Evolutionary conservation across 2,888 invertebrate genomes (phyloP).

Genomic region (Spisula solida): DNA sequence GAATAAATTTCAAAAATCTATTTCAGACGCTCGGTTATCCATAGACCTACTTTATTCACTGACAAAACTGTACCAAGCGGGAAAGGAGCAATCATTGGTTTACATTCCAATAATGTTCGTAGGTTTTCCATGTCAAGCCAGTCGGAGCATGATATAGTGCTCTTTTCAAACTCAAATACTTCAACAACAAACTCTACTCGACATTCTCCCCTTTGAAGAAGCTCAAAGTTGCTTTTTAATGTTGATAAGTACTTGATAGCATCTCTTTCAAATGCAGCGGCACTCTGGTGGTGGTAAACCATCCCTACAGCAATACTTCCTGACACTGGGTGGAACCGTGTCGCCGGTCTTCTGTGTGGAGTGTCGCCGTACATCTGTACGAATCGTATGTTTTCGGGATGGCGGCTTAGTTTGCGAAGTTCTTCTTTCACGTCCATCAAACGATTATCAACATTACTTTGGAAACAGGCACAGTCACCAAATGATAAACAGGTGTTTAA

Average conservation of each 20-base stretch:
- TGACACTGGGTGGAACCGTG: constrained; percentile 62
- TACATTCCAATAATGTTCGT: neutral
- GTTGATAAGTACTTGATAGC: constrained; percentile 50
- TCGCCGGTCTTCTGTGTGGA: constrained; percentile 48
- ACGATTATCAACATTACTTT: constrained; percentile 57
- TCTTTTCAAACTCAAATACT: constrained; percentile 35
- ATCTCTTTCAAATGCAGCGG: constrained; percentile 52
- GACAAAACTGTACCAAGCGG: constrained; percentile 14
- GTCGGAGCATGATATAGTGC: neutral
- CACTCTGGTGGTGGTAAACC: constrained; percentile 32
- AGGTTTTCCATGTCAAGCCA: neutral
- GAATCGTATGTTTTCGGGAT: constrained; percentile 51
- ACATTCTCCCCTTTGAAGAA: constrained; percentile 47
- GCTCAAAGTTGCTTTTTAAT: constrained; percentile 45
- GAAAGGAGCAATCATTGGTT: constrained; percentile 50
- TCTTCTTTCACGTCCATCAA: constrained; percentile 45
- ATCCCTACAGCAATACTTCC: constrained; percentile 53
- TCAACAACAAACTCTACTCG: constrained; percentile 39
- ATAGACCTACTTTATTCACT: constrained; percentile 31
- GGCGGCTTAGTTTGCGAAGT: constrained; percentile 35
- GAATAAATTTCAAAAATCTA: constrained; percentile 31
- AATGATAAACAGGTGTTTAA: constrained; percentile 52
- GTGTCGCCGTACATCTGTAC: constrained; percentile 64
- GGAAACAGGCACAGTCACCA: constrained; percentile 54
- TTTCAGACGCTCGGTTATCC: constrained; percentile 38